Evolutionary conservation across 2,113 vertebrate species (phyloP).

Genomic region (Podarcis raffonei): DNA sequence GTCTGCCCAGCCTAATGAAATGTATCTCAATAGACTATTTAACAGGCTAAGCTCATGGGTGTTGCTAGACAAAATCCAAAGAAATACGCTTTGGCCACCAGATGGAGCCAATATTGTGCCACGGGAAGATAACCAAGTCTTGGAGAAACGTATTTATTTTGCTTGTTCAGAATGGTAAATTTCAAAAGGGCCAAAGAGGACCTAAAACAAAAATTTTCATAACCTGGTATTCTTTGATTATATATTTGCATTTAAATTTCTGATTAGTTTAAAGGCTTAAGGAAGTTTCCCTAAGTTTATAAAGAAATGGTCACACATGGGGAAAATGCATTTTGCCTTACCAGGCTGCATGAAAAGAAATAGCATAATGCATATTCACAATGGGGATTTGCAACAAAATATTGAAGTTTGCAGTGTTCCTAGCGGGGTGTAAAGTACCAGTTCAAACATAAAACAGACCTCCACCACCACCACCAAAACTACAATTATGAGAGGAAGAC

Average conservation of each 20-base stretch:
- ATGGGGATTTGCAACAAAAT: too few relatives aligned
- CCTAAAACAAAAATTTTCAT: background rate
- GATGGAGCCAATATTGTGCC: slow-evolving; percentile 74
- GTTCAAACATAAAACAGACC: too few relatives aligned
- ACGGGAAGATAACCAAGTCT: background rate
- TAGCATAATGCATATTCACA: too few relatives aligned
- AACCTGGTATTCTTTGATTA: background rate
- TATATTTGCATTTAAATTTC: background rate
- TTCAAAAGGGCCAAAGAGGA: background rate
- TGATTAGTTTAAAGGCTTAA: background rate
- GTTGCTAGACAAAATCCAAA: background rate
- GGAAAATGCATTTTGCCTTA: background rate
- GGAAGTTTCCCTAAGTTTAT: background rate
- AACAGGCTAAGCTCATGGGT: background rate
- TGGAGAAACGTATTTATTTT: background rate
- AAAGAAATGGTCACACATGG: background rate
- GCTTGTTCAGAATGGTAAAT: background rate
- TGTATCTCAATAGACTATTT: background rate
- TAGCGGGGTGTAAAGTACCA: too few relatives aligned
- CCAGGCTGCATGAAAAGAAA: too few relatives aligned
- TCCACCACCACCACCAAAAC: too few relatives aligned
- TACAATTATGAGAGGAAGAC: too few relatives aligned
- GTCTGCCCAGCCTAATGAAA: background rate
- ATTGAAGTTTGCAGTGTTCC: too few relatives aligned
- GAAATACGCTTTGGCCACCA: slow-evolving; percentile 66